Evolutionary conservation across 1,140 invertebrate species (phyloP).

Genomic region (Drosophila truncata): DNA sequence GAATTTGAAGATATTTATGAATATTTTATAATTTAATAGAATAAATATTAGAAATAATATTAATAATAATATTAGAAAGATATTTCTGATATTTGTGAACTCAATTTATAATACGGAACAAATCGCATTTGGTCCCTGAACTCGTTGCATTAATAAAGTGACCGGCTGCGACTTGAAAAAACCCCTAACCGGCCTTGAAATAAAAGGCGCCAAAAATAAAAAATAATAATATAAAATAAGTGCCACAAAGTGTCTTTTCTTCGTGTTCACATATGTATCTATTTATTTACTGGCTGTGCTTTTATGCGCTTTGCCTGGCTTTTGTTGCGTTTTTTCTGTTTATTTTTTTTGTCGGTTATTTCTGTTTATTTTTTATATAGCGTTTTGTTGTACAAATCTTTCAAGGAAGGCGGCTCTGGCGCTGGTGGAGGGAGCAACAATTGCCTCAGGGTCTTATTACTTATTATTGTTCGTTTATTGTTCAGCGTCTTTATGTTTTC

Average conservation of each 20-base stretch:
- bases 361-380: slow-evolving; percentile 28
- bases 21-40: neutral
- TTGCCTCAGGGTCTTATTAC: slow-evolving; percentile 70
- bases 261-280: slow-evolving; percentile 34
- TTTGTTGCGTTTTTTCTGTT: slow-evolving; percentile 33
- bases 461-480: slow-evolving; percentile 79
- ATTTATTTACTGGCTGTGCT: slow-evolving; percentile 33
- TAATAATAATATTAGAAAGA: too few relatives aligned
- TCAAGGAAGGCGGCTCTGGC: neutral
- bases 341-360: neutral
- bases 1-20: neutral
- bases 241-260: slow-evolving; percentile 45
- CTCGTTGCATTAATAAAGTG: slow-evolving; percentile 16
- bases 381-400: slow-evolving; percentile 60
- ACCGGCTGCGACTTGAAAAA: slow-evolving; percentile 7
- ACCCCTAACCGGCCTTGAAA: slow-evolving; percentile 7
- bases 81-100: too few relatives aligned
- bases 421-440: slow-evolving; percentile 41
- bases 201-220: slow-evolving; percentile 33
- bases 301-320: slow-evolving; percentile 39
- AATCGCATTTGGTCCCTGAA: slow-evolving; percentile 9
- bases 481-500: slow-evolving; percentile 47
- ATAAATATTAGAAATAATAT: too few relatives aligned
- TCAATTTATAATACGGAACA: too few relatives aligned
- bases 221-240: neutral